Evolutionary conservation across 2,797 vertebrate species (phyloP).

Genomic region (Mycteria americana): DNA sequence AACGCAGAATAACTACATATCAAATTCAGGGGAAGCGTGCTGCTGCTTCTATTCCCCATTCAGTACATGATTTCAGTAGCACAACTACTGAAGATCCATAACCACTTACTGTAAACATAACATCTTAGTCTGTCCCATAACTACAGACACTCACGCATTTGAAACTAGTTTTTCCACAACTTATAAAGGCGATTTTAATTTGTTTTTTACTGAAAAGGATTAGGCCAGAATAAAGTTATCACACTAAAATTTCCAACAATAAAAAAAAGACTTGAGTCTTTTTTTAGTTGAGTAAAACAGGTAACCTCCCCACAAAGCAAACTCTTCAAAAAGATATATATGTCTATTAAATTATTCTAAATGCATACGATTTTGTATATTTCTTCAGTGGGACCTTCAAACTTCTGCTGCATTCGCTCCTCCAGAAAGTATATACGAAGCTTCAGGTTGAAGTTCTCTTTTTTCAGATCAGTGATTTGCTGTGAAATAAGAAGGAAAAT

Average conservation of each 20-base stretch:
- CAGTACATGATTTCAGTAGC: background rate
- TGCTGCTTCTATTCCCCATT: background rate
- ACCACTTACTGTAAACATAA: background rate
- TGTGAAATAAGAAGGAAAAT: conserved; percentile 62
- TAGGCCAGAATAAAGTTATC: background rate
- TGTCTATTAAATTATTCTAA: background rate
- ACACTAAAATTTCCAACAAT: background rate
- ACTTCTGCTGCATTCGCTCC: conserved; percentile 93
- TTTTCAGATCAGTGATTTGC: conserved; percentile 97
- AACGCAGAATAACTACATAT: background rate
- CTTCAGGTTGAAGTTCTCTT: conserved; percentile 98
- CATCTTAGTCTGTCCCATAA: background rate
- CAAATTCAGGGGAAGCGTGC: background rate
- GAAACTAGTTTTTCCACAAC: background rate
- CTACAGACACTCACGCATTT: background rate
- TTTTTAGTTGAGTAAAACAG: background rate
- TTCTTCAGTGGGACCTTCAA: conserved; percentile 90
- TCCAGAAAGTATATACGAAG: conserved; percentile 98
- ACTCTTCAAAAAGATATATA: background rate
- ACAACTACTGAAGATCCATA: background rate
- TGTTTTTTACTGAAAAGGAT: background rate
- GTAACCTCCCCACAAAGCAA: background rate
- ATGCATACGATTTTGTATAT: conserved; percentile 87
- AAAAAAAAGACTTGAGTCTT: too few relatives aligned
- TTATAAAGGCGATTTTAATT: background rate